Evolutionary conservation across 1,140 invertebrate species (phyloP).

Genomic region (Lasaia peninsularis): DNA sequence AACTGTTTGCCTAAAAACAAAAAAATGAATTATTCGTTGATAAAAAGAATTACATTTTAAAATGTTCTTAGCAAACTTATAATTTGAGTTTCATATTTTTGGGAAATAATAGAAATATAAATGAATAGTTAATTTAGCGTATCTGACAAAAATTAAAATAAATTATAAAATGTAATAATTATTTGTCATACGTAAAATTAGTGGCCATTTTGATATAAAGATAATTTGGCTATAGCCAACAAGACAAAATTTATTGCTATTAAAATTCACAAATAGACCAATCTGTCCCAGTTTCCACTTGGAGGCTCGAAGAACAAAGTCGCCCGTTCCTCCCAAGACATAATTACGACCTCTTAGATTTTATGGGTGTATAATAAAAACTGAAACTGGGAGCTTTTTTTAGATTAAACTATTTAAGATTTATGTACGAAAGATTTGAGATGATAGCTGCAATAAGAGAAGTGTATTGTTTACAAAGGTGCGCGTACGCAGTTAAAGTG

Average conservation of each 20-base stretch:
- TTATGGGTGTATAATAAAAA: constrained; percentile 65
- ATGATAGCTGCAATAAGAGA: constrained; percentile 49
- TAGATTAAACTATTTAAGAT: constrained; percentile 46
- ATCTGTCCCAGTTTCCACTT: constrained; percentile 39
- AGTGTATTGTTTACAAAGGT: constrained; percentile 20
- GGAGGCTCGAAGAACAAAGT: constrained; percentile 53
- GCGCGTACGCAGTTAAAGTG: not conserved
- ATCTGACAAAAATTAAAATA: no score
- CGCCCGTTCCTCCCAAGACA: constrained; percentile 38
- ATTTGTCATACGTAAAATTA: constrained; percentile 25
- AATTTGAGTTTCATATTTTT: no score
- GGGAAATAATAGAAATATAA: no score
- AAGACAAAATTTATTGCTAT: constrained; percentile 36
- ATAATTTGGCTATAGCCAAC: constrained; percentile 24
- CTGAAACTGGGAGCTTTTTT: constrained; percentile 54
- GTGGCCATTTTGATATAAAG: constrained; percentile 17
- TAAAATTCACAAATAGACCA: constrained; percentile 41
- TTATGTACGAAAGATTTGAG: constrained; percentile 38
- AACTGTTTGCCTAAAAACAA: no score
- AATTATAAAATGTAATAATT: constrained; percentile 19
- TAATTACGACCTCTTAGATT: constrained; percentile 58
- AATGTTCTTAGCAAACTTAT: no score
- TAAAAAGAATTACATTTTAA: no score
- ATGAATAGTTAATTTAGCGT: no score
- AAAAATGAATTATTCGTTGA: no score